Evolutionary conservation across 2,888 invertebrate genomes (phyloP), one percentile per base, ranked within the genome.

Genomic region (Himalopsyche anomala): DNA sequence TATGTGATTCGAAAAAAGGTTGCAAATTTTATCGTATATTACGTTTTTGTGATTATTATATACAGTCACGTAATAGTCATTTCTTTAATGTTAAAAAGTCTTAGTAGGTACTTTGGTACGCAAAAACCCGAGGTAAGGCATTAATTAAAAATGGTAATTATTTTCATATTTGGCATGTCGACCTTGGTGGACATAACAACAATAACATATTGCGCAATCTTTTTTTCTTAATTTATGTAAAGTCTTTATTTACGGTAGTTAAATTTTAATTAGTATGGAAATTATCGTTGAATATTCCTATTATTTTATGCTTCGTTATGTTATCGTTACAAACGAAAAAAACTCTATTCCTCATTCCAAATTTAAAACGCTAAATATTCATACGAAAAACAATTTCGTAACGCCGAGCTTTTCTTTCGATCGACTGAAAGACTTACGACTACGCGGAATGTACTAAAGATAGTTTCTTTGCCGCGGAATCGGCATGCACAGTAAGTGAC

Each of bases 161-260:
- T 38, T 74, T 74, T 74, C 74, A 36, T 74, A 74, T 74, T 74
- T 74, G 38, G 36, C 74, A n/a, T 62, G n/a, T 62, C 36, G 74
- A 74, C 74, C 74, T 74, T 74, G 74, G 74, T 74, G 38, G 74
- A 74, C 74, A 74, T 74, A 74, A 12, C 74, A 74, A 74, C 38
- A 74, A 74, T 74, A 12, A 74, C 38, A 38, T 38, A 74, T 36
- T 74, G 15, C 74, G 74, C 15, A 15, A 38, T 4, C 15, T 74
- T 74, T 74, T 69, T 74, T 74, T 74, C 15, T 62, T 74, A 74
- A 74, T 74, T 74, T 74, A 74, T 74, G 74, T 28, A 8, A 74
- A 74, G 4, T 74, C 38, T 74, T 74, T 74, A 38, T 74, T 74
- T 74, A 36, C 74, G 9, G 74, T 38, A 15, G 74, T 74, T 38